phyloP scores from a whole-genome alignment of 2,113 vertebrate genomes.

The Formicarius rufipectus region DNA sequence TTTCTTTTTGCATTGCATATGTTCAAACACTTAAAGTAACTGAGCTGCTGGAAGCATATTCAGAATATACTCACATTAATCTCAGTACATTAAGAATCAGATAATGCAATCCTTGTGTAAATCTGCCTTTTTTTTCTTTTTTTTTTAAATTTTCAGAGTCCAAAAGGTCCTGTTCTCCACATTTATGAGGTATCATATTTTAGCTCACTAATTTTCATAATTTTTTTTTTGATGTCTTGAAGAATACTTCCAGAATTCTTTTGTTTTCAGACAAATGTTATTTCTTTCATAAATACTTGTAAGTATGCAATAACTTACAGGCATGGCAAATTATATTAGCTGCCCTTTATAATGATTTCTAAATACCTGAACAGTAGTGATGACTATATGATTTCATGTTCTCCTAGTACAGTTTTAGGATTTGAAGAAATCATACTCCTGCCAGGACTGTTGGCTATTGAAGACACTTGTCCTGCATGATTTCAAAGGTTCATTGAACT shows the following conservation, averaged over 20 bases:
- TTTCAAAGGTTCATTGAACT: not conserved
- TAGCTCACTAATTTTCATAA: not conserved
- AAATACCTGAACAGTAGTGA: not conserved
- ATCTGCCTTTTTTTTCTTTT: not conserved
- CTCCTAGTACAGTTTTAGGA: not conserved
- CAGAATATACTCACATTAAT: not conserved
- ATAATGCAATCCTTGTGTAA: not conserved
- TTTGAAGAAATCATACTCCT: not conserved
- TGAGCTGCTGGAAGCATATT: not conserved
- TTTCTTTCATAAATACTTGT: not conserved
- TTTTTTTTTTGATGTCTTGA: not conserved
- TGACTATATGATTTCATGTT: not conserved
- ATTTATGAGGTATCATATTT: not conserved
- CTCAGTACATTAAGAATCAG: not conserved
- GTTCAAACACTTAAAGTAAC: not conserved
- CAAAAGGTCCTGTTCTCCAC: not conserved
- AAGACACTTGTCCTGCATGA: not conserved
- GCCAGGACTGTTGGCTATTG: not conserved
- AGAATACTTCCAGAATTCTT: not conserved
- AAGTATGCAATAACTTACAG: not conserved
- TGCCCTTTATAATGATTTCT: not conserved
- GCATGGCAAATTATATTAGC: not conserved
- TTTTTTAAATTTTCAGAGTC: not conserved
- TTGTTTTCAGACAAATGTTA: not conserved
- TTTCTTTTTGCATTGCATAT: not conserved